These are phyloP conservation scores for Phoxinus dragarum DNA, from an alignment of 2,797 vertebrate species.

Conservation along the genomic window DNA sequence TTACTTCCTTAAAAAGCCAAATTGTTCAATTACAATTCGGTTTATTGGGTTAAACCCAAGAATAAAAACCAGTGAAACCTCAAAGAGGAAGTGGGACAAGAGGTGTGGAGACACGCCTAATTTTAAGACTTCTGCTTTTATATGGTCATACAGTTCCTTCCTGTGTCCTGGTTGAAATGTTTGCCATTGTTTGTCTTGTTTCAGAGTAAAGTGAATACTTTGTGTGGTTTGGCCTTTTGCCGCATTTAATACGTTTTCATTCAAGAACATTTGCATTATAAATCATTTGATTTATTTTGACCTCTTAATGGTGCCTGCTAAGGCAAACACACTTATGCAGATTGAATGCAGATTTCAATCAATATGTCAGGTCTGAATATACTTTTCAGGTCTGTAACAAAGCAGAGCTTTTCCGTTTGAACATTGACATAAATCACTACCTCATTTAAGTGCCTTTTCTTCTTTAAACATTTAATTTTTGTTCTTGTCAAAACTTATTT, in stretches of 20 bases:
- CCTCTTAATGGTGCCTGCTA: neutral
- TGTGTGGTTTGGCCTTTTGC: constrained; percentile 11
- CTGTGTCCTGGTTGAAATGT: constrained; percentile 14
- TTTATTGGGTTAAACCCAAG: constrained; percentile 19
- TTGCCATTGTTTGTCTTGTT: constrained; percentile 4
- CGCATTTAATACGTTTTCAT: neutral
- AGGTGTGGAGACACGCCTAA: constrained; percentile 20
- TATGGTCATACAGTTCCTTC: neutral
- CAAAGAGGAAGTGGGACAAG: constrained; percentile 77
- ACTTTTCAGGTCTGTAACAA: constrained; percentile 13
- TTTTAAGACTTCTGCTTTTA: constrained; percentile 29
- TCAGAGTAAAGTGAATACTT: neutral
- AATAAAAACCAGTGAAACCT: constrained; percentile 65
- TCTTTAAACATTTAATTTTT: neutral
- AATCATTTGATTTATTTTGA: constrained; percentile 34
- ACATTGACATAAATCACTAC: neutral
- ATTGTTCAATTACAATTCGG: neutral
- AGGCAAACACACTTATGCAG: constrained; percentile 8
- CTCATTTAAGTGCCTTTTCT: neutral
- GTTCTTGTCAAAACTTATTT: neutral
- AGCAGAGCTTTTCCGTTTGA: neutral
- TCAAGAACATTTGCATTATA: neutral
- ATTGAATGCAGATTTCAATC: constrained; percentile 29
- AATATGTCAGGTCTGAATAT: constrained; percentile 10
- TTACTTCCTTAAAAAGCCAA: neutral